A percentile compares a stretch with the other conserved stretches of the same genome.
phyloP scores from a whole-genome alignment of 2,113 vertebrate species.

The Lanius collurio region DNA sequence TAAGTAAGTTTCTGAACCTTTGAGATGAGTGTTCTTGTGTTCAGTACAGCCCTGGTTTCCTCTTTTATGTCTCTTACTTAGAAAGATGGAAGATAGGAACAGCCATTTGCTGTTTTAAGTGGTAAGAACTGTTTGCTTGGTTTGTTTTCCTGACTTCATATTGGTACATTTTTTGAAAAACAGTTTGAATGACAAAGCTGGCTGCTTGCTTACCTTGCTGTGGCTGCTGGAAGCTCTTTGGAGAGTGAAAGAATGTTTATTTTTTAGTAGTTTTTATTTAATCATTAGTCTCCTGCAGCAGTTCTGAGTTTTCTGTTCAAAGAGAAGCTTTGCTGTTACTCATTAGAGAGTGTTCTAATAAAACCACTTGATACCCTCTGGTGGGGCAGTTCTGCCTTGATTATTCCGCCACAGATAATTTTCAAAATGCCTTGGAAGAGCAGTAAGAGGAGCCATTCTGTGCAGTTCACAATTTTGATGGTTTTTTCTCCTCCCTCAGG shows the following conservation, averaged over 20 bases:
- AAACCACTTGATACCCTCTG: neutral
- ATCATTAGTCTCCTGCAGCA: neutral
- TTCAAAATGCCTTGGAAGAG: neutral
- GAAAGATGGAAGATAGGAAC: neutral
- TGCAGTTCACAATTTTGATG: neutral
- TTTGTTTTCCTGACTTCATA: neutral
- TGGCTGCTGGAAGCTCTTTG: neutral
- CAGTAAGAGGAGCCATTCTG: neutral
- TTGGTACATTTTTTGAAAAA: neutral
- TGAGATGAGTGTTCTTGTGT: neutral
- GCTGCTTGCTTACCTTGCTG: neutral
- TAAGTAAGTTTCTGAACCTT: neutral
- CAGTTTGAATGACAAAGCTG: neutral
- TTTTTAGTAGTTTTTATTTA: neutral
- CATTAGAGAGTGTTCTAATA: neutral
- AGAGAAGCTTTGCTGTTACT: neutral
- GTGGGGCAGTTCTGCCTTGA: neutral
- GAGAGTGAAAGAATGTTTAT: neutral
- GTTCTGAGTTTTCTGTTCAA: neutral
- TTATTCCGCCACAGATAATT: neutral
- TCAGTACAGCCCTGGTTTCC: neutral
- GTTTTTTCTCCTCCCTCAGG: conserved; percentile 63
- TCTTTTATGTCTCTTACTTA: neutral
- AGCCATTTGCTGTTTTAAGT: neutral
- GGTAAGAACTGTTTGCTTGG: neutral